These are phyloP conservation scores for Gymnorhina tibicen DNA, from an alignment of 2,113 vertebrate species.

Conservation along the genomic window DNA sequence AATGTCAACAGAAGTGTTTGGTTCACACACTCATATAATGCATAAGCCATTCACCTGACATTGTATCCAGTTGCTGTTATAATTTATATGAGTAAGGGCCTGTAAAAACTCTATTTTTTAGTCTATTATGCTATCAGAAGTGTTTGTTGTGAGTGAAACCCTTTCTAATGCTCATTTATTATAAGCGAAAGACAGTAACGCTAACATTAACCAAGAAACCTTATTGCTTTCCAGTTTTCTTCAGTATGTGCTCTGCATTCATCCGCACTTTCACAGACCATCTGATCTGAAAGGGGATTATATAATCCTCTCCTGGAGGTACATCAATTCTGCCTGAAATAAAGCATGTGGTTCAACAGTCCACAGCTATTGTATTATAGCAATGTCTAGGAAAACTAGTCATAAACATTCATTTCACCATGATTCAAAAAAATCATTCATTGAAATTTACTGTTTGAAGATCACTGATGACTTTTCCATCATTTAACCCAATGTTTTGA, in stretches of 20 bases:
- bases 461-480: neutral
- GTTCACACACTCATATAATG: conserved; percentile 14
- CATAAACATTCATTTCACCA: neutral
- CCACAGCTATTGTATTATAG: neutral
- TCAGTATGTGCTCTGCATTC: neutral
- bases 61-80: neutral
- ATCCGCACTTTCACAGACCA: neutral
- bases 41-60: neutral
- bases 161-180: conserved; percentile 2
- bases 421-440: neutral
- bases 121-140: conserved; percentile 24
- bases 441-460: neutral
- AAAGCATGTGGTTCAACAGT: neutral
- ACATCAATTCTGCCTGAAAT: conserved; percentile 8
- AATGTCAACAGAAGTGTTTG: conserved; percentile 33
- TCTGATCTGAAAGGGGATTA: conserved; percentile 13
- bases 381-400: neutral
- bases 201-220: neutral
- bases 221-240: neutral
- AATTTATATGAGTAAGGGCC: conserved; percentile 16
- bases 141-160: conserved; percentile 27
- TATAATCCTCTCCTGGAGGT: neutral
- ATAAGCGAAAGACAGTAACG: neutral
- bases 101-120: conserved; percentile 21
- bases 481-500: neutral